Evolutionary conservation across 1,140 invertebrate genomes (phyloP).

Genomic region (Saccostrea glomerata): DNA sequence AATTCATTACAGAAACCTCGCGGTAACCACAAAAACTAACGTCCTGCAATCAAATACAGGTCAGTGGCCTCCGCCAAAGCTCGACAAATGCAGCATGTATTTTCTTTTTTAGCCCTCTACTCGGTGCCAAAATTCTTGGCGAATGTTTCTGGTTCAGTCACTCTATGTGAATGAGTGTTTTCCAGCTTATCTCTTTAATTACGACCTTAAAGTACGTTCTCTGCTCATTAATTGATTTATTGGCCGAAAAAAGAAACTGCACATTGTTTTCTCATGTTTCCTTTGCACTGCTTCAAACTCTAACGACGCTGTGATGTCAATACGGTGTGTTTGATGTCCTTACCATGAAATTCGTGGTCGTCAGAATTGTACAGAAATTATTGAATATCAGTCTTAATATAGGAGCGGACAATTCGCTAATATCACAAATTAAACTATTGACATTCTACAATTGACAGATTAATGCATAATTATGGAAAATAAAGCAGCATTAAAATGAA

Average conservation of each 20-base stretch:
- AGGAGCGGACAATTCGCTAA: neutral
- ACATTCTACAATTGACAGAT: neutral
- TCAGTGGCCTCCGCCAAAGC: neutral
- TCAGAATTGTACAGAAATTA: neutral
- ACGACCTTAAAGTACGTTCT: neutral
- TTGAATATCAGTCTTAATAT: neutral
- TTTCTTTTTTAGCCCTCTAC: slow-evolving; percentile 4
- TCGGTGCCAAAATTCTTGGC: slow-evolving; percentile 15
- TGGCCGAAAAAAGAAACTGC: slow-evolving; percentile 35
- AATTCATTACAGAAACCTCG: neutral
- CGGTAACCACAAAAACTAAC: neutral
- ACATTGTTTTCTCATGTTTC: slow-evolving; percentile 11
- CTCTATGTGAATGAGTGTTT: slow-evolving; percentile 28
- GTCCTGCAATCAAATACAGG: neutral
- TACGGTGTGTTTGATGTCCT: neutral
- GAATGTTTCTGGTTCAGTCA: neutral
- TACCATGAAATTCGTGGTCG: neutral
- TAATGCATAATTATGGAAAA: slow-evolving; percentile 4
- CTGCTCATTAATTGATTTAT: slow-evolving; percentile 15
- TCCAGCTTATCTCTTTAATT: slow-evolving; percentile 11
- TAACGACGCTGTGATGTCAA: neutral
- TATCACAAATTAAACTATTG: neutral
- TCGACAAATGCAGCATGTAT: neutral
- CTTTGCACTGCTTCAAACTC: neutral
- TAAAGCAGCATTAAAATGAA: neutral